Evolutionary conservation across 1,140 invertebrate species (phyloP).

Genomic region (Leucophenga varia): DNA sequence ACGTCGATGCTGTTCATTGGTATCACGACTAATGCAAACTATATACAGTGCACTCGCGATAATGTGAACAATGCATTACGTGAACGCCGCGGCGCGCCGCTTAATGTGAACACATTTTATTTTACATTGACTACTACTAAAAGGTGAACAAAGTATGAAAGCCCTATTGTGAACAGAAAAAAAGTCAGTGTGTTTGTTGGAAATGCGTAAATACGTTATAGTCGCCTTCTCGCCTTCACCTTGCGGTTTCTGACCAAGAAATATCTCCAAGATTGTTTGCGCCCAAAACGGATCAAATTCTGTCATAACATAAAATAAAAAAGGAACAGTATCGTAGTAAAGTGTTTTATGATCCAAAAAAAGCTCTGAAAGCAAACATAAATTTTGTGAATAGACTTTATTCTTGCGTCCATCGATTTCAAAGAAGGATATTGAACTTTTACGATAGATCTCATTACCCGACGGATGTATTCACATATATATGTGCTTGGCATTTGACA

Average conservation of each 20-base stretch:
- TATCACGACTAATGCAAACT: conserved; percentile 90
- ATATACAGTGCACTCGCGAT: conserved; percentile 99
- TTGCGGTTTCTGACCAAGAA: conserved; percentile 78
- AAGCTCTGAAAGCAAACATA: conserved; percentile 95
- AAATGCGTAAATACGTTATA: conserved; percentile 70
- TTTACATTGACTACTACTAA: conserved; percentile 94
- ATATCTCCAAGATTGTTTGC: conserved; percentile 90
- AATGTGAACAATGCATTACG: too few relatives aligned
- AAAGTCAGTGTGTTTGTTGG: too few relatives aligned
- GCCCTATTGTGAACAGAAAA: too few relatives aligned
- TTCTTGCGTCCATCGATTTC: conserved; percentile 99
- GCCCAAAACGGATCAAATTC: conserved; percentile 95
- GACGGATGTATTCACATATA: conserved; percentile 99
- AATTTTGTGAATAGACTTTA: conserved; percentile 97
- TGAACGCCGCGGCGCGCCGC: too few relatives aligned
- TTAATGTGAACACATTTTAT: conserved; percentile 99
- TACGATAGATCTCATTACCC: conserved; percentile 98
- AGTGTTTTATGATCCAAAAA: conserved; percentile 99
- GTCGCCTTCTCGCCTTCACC: conserved; percentile 88
- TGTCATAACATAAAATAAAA: conserved; percentile 99
- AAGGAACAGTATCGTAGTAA: conserved; percentile 99
- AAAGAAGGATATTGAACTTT: conserved; percentile 95
- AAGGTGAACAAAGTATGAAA: background rate
- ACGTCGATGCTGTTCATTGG: conserved; percentile 82
- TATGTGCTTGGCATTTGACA: conserved; percentile 89